Base-by-base conservation (phyloP, 2,888 invertebrate genomes). In the Zhengitettix transpicula region DNA sequence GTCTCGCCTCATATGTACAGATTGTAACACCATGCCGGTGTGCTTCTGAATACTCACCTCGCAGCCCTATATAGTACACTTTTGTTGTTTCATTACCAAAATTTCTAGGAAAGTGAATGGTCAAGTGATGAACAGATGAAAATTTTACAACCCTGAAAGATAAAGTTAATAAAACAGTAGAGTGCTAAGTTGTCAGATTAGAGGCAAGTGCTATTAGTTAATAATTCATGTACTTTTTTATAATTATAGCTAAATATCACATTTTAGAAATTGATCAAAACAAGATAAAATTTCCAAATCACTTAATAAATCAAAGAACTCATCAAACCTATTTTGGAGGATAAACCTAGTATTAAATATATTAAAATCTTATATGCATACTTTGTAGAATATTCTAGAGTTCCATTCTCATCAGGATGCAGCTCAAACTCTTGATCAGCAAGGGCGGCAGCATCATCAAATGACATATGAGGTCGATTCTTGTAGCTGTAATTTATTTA, bases 31-130 rank as follows among this genome's bases (percentile, higher is more conserved):
- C 94, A 71, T 95, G 93, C 65, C 84, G 79, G 69, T 88, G 89
- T 0, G 83, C 85, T 69, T 86, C 84, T 12, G 81, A 80, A 77
- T 88, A 99, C 76, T 98, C 97, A 28, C 98, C 99, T 71, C 87
- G 85, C 52, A 99, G 77, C 11, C 95, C 98, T 69, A 99, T 97
- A 71, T 98, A 99, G 71, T 87, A 91, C 63, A 97, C 83, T 69
- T 82, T 84, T 1, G 92, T 91, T 57, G 75, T 81, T n/a, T 91
- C 90, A 16, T 79, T 81, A 28, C 95, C 95, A 75, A 87, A 92
- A 74, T 94, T 96, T 15, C 78, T 79, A 10, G 92, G 90, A 71
- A 98, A 92, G 75, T 96, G 89, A 68, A 99, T 79, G 5, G 91
- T 85, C 63, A 99, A 77, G 75, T 97, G 89, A 67, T 87, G 80